These are phyloP conservation scores for Echinarachnius parma DNA, from an alignment of 53 echinoderm and acorn worm species.

Conservation along the genomic window DNA sequence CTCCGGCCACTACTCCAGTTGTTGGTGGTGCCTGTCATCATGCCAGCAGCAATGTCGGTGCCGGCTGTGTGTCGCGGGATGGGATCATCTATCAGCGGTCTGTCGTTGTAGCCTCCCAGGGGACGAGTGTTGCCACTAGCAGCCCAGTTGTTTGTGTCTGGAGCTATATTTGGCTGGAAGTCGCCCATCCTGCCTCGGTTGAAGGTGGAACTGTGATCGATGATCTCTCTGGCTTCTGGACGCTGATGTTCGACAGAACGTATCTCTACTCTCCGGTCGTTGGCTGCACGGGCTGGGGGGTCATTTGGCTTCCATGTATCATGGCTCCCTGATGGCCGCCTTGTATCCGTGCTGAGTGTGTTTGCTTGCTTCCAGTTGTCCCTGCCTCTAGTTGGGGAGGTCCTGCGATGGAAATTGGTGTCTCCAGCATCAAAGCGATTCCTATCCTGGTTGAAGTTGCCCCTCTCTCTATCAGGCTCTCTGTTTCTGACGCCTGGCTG, in stretches of 20 bases:
- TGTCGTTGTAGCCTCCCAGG: slow-evolving; percentile 16
- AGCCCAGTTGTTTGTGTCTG: slow-evolving; percentile 29
- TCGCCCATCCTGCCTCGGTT: slow-evolving; percentile 28
- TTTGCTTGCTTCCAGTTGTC: slow-evolving; percentile 39
- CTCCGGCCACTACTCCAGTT: slow-evolving; percentile 41
- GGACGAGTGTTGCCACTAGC: slow-evolving; percentile 29
- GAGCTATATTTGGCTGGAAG: slow-evolving; percentile 24
- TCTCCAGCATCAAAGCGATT: slow-evolving; percentile 5
- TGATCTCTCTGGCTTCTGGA: slow-evolving; percentile 40
- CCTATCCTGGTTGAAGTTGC: slow-evolving; percentile 30
- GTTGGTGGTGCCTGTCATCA: slow-evolving; percentile 8
- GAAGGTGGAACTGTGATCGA: slow-evolving; percentile 46
- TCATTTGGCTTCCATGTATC: slow-evolving; percentile 38
- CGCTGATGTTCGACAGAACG: slow-evolving; percentile 39
- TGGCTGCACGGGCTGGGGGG: slow-evolving; percentile 15
- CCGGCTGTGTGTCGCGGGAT: slow-evolving; percentile 24
- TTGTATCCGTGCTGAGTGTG: slow-evolving; percentile 21
- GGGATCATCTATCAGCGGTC: slow-evolving; percentile 28
- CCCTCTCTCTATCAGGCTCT: slow-evolving; percentile 29
- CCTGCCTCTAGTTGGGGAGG: slow-evolving; percentile 24
- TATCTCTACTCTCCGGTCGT: slow-evolving; percentile 57
- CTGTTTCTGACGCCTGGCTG: background rate
- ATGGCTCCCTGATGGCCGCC: slow-evolving; percentile 20
- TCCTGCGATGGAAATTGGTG: slow-evolving; percentile 14
- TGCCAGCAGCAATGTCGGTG: slow-evolving; percentile 18